phyloP scores from a whole-genome alignment of 2,113 vertebrate species.

The Leptobrachium leishanense region DNA sequence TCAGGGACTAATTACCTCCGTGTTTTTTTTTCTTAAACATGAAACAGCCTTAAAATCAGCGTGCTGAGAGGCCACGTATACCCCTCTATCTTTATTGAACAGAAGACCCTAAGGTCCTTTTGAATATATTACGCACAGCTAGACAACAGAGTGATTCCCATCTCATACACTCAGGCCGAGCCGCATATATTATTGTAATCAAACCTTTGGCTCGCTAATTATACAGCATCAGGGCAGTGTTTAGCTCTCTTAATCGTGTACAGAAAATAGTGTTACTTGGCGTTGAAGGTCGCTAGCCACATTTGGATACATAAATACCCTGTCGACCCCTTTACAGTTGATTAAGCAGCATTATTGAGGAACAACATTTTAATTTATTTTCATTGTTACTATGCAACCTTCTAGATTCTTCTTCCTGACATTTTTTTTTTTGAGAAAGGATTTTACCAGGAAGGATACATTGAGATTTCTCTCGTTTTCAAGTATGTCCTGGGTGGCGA shows the following conservation, averaged over 20 bases:
- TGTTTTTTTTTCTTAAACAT: conserved; percentile 79
- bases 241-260: conserved; percentile 38
- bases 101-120: conserved; percentile 91
- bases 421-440: too few relatives aligned
- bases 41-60: conserved; percentile 78
- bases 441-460: too few relatives aligned
- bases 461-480: too few relatives aligned
- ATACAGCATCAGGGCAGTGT: conserved; percentile 26
- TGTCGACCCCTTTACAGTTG: conserved; percentile 22
- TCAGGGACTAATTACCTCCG: conserved; percentile 97
- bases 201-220: conserved; percentile 42
- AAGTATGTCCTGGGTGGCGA: too few relatives aligned
- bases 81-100: conserved; percentile 73
- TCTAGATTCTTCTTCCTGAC: too few relatives aligned
- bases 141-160: conserved; percentile 29
- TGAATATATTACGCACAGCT: conserved; percentile 81
- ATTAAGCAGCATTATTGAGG: background rate
- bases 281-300: background rate
- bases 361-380: too few relatives aligned
- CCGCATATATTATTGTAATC: conserved; percentile 49
- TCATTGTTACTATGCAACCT: too few relatives aligned
- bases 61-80: conserved; percentile 68
- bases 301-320: conserved; percentile 13
- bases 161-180: conserved; percentile 12
- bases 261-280: conserved; percentile 23